Evolutionary conservation across 2,888 invertebrate species (phyloP).

Genomic region (Diaphora mendica): DNA sequence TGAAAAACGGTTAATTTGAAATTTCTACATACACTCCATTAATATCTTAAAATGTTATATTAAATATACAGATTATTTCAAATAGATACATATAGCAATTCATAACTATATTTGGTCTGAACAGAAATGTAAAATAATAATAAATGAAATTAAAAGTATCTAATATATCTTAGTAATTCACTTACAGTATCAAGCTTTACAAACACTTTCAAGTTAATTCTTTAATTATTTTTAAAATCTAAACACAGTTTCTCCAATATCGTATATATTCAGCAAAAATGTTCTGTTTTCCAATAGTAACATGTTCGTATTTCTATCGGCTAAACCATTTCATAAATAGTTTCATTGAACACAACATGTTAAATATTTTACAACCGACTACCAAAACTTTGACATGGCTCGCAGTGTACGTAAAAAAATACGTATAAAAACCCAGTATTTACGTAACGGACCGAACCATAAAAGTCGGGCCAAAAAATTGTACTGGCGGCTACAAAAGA

Average conservation of each 20-base stretch:
- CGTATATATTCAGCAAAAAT: not conserved
- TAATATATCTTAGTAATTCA: too few relatives aligned
- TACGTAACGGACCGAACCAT: slow-evolving; percentile 46
- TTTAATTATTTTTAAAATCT: not conserved
- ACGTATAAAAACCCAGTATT: slow-evolving; percentile 34
- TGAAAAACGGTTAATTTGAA: too few relatives aligned
- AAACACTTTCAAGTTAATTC: not conserved
- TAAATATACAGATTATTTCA: too few relatives aligned
- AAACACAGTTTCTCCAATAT: not conserved
- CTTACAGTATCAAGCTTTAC: too few relatives aligned
- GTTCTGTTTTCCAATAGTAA: not conserved
- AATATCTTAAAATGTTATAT: too few relatives aligned
- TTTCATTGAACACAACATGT: slow-evolving; percentile 34
- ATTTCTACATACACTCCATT: too few relatives aligned
- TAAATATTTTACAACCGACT: slow-evolving; percentile 40
- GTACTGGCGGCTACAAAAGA: slow-evolving; percentile 41
- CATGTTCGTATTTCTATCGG: slow-evolving; percentile 22
- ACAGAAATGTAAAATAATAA: too few relatives aligned
- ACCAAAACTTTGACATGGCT: slow-evolving; percentile 47
- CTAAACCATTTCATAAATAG: slow-evolving; percentile 33
- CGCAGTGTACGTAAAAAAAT: slow-evolving; percentile 36
- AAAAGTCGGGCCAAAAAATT: slow-evolving; percentile 48
- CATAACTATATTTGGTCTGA: too few relatives aligned
- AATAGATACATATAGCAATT: too few relatives aligned
- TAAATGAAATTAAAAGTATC: too few relatives aligned